Base-by-base conservation (phyloP, 1,140 invertebrate genomes). In the Drosophila eugracilis region DNA sequence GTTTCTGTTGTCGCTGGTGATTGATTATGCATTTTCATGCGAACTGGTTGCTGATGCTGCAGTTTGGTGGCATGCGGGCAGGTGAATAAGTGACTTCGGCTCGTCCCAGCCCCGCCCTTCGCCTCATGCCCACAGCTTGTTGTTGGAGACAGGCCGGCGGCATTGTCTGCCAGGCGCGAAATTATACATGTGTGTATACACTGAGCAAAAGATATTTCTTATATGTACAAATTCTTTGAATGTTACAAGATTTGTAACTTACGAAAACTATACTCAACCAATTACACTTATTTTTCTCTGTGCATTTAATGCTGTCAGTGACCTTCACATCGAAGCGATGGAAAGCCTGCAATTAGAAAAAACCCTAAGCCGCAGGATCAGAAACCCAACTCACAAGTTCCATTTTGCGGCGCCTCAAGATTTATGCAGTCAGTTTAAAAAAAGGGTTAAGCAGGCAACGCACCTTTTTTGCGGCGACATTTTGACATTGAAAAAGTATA, bases 1-100 rank as follows among this genome's bases (percentile, higher is more conserved):
- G 37, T 45, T 58, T 74, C 66, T 66, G 53, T 72, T 69, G 62
- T 77, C 73, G 57, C 67, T 63, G 80, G 47, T 86, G 83, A 88
- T 88, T 88, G 83, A 88, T 88, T 88, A 88, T 84, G 78, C 75
- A 84, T 88, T 88, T 88, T 88, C 78, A 73, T 73, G 80, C 73
- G 84, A 88, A 88, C 83, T 88, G 83, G 78, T 83, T 83, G 75
- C 57, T 45, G 55, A 21, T 44, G 21, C 74, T 75, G 65, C 72
- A 71, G 37, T 60, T 81, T 52, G 47, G 44, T 14, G 49, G 48
- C 66, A 86, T 84, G 72, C 81, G 76, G 81, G 80, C 76, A 79
- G 75, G 59, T 76, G 72, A 66, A 63, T 52, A 66, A 65, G 21
- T 19, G 22, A 44, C 48, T 42, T 26, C 10, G 36, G 24, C 47